Evolutionary conservation across 2,797 vertebrate genomes (phyloP).

Genomic region (Nyctalus aviator): DNA sequence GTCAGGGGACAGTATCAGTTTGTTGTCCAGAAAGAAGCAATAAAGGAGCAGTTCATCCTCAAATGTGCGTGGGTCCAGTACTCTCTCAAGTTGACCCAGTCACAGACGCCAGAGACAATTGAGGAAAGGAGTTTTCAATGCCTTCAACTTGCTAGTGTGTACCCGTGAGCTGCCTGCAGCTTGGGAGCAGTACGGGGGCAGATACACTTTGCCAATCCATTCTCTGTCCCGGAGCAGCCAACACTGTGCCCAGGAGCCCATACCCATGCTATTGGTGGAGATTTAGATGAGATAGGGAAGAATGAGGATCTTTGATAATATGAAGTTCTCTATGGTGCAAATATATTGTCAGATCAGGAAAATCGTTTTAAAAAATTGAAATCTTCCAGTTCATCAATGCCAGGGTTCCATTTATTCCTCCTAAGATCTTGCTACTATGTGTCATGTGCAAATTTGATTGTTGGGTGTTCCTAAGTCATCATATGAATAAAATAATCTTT

Average conservation of each 20-base stretch:
- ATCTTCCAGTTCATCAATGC: not conserved
- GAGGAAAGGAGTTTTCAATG: not conserved
- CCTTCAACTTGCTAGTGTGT: not conserved
- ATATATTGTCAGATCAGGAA: not conserved
- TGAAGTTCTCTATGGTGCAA: not conserved
- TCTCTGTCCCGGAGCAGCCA: not conserved
- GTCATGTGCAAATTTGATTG: not conserved
- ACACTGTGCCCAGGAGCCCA: conserved; percentile 78
- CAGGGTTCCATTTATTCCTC: not conserved
- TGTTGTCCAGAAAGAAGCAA: not conserved
- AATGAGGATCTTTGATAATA: not conserved
- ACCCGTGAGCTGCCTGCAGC: not conserved
- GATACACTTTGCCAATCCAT: not conserved
- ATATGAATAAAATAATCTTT: not conserved
- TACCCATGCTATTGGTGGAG: too few species aligned
- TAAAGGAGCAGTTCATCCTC: not conserved
- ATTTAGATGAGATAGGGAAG: too few species aligned
- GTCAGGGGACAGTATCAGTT: not conserved
- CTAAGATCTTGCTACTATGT: not conserved
- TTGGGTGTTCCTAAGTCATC: not conserved
- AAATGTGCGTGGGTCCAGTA: not conserved
- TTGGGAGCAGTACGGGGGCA: not conserved
- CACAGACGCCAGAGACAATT: not conserved
- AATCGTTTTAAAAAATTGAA: not conserved
- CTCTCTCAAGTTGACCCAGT: not conserved